Conservation (phyloP, 2,888 invertebrate genomes). For the Conistra vaccinii region DNA sequence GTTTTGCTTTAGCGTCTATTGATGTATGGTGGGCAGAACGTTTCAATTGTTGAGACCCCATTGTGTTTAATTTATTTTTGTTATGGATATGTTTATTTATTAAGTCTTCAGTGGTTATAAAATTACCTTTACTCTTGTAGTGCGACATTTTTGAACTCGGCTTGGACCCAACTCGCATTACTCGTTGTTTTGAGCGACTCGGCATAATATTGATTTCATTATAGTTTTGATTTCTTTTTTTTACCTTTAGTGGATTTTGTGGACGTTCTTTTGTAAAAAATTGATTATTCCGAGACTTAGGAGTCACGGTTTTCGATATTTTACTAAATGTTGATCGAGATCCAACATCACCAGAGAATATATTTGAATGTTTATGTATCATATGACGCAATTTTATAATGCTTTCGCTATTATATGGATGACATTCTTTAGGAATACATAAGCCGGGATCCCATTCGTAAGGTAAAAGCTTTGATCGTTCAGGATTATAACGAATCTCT, state of each 20-base stretch:
- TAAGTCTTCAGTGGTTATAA: neutral
- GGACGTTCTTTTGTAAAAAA: neutral
- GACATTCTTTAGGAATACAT: conserved; percentile 11
- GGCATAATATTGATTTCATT: neutral
- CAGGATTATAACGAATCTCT: conserved; percentile 11
- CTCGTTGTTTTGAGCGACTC: conserved; percentile 28
- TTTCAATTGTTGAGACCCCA: conserved; percentile 5
- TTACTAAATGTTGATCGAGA: conserved; percentile 22
- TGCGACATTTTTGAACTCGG: conserved; percentile 23
- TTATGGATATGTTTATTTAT: neutral
- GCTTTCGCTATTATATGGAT: conserved; percentile 18
- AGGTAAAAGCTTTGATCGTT: conserved; percentile 35
- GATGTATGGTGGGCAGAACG: neutral
- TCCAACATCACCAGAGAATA: neutral
- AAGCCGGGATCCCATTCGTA: conserved; percentile 56
- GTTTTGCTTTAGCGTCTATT: conserved; percentile 11
- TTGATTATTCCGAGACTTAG: conserved; percentile 12
- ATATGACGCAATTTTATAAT: conserved; percentile 4
- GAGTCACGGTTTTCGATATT: conserved; percentile 2
- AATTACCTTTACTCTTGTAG: neutral
- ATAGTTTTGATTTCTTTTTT: neutral
- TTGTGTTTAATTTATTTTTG: conserved; percentile 20
- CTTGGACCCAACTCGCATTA: conserved; percentile 31
- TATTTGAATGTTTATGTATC: conserved; percentile 19
- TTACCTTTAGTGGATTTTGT: conserved; percentile 4